Percentiles rank a stretch among this genome's conserved stretches.
These are phyloP conservation scores for Dolichopus griseipennis DNA, from an alignment of 2,888 invertebrate species.

Conservation along the genomic window DNA sequence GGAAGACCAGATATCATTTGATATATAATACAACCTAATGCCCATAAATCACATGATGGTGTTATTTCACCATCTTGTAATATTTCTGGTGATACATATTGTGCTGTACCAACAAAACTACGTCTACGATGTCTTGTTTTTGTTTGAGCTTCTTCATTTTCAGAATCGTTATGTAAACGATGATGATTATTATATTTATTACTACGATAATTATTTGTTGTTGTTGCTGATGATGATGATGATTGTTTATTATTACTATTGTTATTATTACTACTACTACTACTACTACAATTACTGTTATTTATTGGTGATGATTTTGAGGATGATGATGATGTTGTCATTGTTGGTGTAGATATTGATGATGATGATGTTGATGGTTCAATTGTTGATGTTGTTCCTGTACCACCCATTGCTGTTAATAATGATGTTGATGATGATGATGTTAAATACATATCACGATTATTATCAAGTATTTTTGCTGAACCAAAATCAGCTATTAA, in stretches of 20 bases:
- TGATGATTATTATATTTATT: slow-evolving; percentile 2
- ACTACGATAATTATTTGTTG: not conserved
- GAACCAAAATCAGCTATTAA: slow-evolving; percentile 96
- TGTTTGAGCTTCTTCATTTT: slow-evolving; percentile 18
- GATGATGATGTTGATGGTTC: slow-evolving; percentile 15
- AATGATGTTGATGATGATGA: slow-evolving; percentile 22
- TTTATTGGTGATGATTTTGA: slow-evolving; percentile 22
- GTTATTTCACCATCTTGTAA: slow-evolving; percentile 69
- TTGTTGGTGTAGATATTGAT: slow-evolving; percentile 12
- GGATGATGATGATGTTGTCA: slow-evolving; percentile 14
- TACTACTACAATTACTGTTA: slow-evolving; percentile 21
- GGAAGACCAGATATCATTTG: slow-evolving; percentile 93
- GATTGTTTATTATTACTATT: slow-evolving; percentile 25
- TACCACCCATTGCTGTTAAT: slow-evolving; percentile 16
- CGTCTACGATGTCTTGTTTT: slow-evolving; percentile 52
- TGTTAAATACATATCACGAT: slow-evolving; percentile 19
- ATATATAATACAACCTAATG: slow-evolving; percentile 90
- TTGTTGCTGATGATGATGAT: no score
- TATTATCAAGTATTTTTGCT: slow-evolving; percentile 64
- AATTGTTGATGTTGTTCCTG: slow-evolving; percentile 11
- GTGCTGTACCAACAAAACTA: slow-evolving; percentile 97
- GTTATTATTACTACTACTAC: slow-evolving; percentile 18
- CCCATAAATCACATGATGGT: slow-evolving; percentile 89
- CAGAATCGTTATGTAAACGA: slow-evolving; percentile 11
- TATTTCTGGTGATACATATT: slow-evolving; percentile 97